These are phyloP conservation scores for Callimorpha dominula DNA, from an alignment of 2,888 invertebrate species.

Conservation along the genomic window DNA sequence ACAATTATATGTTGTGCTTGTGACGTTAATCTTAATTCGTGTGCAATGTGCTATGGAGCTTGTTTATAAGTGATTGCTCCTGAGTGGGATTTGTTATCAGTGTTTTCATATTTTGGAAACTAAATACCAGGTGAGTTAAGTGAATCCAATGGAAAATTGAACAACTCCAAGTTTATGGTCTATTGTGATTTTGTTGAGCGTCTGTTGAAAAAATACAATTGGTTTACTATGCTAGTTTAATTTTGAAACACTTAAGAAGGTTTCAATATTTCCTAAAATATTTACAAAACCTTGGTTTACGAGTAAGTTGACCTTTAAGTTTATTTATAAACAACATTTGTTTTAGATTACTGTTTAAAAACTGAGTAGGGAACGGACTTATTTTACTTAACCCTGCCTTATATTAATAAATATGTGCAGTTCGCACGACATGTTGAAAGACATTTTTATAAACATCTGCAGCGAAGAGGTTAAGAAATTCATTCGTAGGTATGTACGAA, in stretches of 20 bases:
- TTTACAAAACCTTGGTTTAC: conserved; percentile 29
- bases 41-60: conserved; percentile 75
- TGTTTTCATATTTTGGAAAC: conserved; percentile 59
- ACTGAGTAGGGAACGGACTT: neutral
- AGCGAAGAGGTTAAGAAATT: conserved; percentile 17
- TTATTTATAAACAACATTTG: conserved; percentile 20
- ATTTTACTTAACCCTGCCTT: neutral
- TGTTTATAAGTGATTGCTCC: conserved; percentile 77
- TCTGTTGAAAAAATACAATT: conserved; percentile 45
- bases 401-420: neutral
- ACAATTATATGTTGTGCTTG: conserved; percentile 62
- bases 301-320: conserved; percentile 27
- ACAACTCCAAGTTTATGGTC: conserved; percentile 58
- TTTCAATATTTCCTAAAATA: conserved; percentile 29
- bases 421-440: neutral
- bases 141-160: conserved; percentile 30
- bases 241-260: conserved; percentile 29
- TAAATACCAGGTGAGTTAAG: conserved; percentile 63
- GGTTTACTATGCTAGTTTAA: conserved; percentile 30
- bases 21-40: conserved; percentile 66
- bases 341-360: neutral
- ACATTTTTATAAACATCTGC: conserved; percentile 19
- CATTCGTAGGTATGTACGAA: neutral
- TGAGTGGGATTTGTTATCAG: conserved; percentile 65
- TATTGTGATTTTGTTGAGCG: conserved; percentile 65